These are phyloP conservation scores for Rhabditoides inermis DNA, from an alignment of 2,888 invertebrate genomes.

Conservation along the genomic window DNA sequence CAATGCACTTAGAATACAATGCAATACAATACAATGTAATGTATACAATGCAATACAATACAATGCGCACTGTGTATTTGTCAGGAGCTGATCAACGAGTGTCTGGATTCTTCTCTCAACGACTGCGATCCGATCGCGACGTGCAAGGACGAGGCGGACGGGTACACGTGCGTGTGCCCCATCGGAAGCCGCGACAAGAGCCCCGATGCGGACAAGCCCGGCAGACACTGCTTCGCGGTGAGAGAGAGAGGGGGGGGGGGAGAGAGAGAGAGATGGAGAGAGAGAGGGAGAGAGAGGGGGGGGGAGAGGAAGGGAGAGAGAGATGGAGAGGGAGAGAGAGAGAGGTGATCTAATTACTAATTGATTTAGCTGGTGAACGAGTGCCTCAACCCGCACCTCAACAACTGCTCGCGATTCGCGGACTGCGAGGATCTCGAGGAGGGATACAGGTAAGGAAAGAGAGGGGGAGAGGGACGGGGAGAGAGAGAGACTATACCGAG, in stretches of 20 bases:
- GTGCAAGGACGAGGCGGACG: slow-evolving; percentile 34
- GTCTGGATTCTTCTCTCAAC: slow-evolving; percentile 33
- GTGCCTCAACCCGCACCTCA: slow-evolving; percentile 39
- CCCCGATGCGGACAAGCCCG: slow-evolving; percentile 33
- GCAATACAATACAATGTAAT: too few relatives aligned
- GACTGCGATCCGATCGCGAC: slow-evolving; percentile 40
- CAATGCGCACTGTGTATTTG: slow-evolving; percentile 12
- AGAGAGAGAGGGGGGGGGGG: too few relatives aligned
- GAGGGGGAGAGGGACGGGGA: not conserved
- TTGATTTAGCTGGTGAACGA: slow-evolving; percentile 29
- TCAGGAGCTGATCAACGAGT: slow-evolving; percentile 40
- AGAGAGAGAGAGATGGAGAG: too few relatives aligned
- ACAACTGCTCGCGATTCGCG: slow-evolving; percentile 47
- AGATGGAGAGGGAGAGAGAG: too few relatives aligned
- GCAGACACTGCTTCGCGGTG: slow-evolving; percentile 32
- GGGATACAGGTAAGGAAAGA: slow-evolving; percentile 43
- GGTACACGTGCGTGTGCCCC: slow-evolving; percentile 38
- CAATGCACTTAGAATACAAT: too few relatives aligned
- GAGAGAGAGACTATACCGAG: not conserved
- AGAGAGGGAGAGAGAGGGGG: too few relatives aligned
- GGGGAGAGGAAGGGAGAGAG: too few relatives aligned
- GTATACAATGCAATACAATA: not conserved
- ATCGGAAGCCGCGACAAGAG: slow-evolving; percentile 17
- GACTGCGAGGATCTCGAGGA: slow-evolving; percentile 41
- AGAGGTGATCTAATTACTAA: not conserved